Base-by-base conservation (phyloP, 2,888 invertebrate genomes). In the Druceiella hillmani region DNA sequence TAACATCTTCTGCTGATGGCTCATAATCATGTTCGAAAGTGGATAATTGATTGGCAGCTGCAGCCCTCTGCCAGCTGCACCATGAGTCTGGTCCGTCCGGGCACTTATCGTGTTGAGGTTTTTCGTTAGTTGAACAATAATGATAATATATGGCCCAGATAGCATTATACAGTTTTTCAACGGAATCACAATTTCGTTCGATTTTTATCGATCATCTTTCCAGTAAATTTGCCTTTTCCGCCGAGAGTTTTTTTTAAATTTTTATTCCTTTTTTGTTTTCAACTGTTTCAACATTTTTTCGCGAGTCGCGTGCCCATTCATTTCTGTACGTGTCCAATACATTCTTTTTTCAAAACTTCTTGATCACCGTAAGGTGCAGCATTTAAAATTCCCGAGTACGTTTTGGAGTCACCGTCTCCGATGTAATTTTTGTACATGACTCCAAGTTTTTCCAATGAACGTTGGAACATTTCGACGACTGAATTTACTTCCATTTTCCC, bases 131-230 rank as follows among this genome's bases (percentile, higher is more conserved):
- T 16, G 55, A 54, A 26, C 29, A 34, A 25, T 54, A 45, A 36
- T 54, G 55, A 43, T 48, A 52, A 28, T 40, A 55, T 28, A 53
- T 54, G 5, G 52, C 53, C 54, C 51, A 53, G 16, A 54, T 50
- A 4, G 47, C 53, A 31, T 50, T 48, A 36, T 48, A 44, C 51
- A 54, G 53, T 11, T 52, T 42, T 32, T 52, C 38, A 28, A 52
- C 38, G 7, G 50, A 50, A 49, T 55, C 49, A 25, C 28, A 36
- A 40, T 56, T 31, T 12, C 49, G 16, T 12, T 50, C 17, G 29
- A 57, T 55, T n/a, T n/a, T n/a, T n/a, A n/a, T n/a, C n/a, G n/a
- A n/a, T n/a, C n/a, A n/a, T n/a, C n/a, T n/a, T n/a, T n/a, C n/a
- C n/a, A n/a, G n/a, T n/a, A n/a, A n/a, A n/a, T n/a, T n/a, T n/a